Base-by-base conservation (phyloP, 2,113 vertebrate species). In the Xyliphius kryptos region DNA sequence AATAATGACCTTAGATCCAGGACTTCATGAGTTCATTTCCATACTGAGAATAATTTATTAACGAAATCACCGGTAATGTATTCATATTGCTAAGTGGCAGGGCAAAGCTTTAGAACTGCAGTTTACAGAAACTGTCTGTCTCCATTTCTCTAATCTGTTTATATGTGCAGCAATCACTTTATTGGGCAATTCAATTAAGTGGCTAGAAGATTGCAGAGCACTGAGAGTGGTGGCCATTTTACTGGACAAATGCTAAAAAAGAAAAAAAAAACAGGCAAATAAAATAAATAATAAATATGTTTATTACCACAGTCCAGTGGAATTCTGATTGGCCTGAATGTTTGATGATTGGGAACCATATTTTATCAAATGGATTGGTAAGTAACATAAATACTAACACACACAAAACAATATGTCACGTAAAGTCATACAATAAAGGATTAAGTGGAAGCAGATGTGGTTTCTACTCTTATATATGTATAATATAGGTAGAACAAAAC, bases 131-230 rank as follows among this genome's bases (percentile, higher is more conserved):
- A 44, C 46, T 53, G 55, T 75, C 73, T 56, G 53, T 68, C 66
- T 71, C 68, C 21, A 50, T 66, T 68, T 38, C 50, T 80, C 66
- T 71, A 71, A 74, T 74, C 66, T 71, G 73, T 71, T 71, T 74
- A 67, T 65, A 61, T 40, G n/a, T 50, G 54, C 56, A 22, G 55
- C 69, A 68, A 71, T 71, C 69, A 74, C 82, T 78, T 82, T 82
- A 82, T 81, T 81, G 82, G 79, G 68, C 80, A 81, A 84, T 84
- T 85, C 80, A 82, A 80, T 79, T 78, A 76, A 69, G 66, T 74
- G 72, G 65, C 69, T 16, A n/a, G n/a, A n/a, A n/a, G 64, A 67
- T 48, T 53, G 57, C 26, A 9, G 47, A 37, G 65, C 32, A 53
- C 65, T 70, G 44, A 41, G 37, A 67, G 59, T 14, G 56, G 52